Base-by-base conservation (phyloP, 2,888 invertebrate species). In the Harmothoe impar region DNA sequence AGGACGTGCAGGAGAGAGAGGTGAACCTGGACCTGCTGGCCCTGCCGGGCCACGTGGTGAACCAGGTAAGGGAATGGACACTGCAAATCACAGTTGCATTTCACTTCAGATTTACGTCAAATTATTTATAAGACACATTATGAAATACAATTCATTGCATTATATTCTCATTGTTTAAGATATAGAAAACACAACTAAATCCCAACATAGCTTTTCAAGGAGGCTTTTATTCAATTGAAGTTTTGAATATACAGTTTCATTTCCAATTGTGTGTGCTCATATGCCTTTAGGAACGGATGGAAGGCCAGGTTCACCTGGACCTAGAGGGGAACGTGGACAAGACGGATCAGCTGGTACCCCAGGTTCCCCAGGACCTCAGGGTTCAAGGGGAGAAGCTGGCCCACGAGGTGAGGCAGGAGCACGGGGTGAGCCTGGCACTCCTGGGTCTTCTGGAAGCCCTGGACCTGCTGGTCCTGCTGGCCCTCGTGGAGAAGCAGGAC, bases 351-450 rank as follows among this genome's bases (percentile, higher is more conserved):
- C 86, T 17, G 93, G 93, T 33, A 52, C 33, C 1, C 62, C 89
- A 29, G 93, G 93, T 33, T 54, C 51, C 0, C 56, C 89, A n/a
- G 93, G 93, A 85, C n/a, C 81, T 29, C 31, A 25, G 25, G 86
- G 86, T 23, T 25, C 52, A 25, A 12, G 54, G 17, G 93, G 93
- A 85, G 23, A 68, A 20, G 0, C 23, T 20, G 86, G 86, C 10
- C 54, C 52, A 25, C 29, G 54, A 3, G 86, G 86, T 7, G 54
- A 52, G 52, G 31, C 54, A 0, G 86, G 86, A n/a, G 29, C 86
- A 0, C 86, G 54, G 25, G 86, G 86, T 54, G 86, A 86, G 54
- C 25, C 17, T 52, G 91, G 91, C 23, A 33, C 43, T 15, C 31
- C 89, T 56, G 91, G 91, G 0, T 31, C 52, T 52, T 10, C 77